phyloP scores from a whole-genome alignment of 2,888 invertebrate genomes.

The Thelaira solivaga region DNA sequence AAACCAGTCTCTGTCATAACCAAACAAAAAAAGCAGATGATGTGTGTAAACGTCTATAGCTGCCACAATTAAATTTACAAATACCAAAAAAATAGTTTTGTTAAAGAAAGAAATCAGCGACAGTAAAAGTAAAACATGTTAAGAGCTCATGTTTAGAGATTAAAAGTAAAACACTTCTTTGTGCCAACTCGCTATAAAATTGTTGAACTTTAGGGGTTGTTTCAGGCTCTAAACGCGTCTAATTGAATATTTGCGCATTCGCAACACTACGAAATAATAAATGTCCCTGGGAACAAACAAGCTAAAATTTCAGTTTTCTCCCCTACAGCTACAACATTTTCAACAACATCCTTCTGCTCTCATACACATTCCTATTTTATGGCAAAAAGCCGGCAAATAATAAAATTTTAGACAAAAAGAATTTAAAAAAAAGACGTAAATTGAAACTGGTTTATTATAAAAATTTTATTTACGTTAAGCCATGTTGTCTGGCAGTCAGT shows the following conservation, averaged over 20 bases:
- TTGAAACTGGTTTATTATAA: constrained; percentile 40
- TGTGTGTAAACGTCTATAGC: not conserved
- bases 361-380: too few species aligned
- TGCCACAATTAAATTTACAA: constrained; percentile 24
- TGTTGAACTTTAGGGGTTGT: not conserved
- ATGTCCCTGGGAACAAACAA: constrained; percentile 11
- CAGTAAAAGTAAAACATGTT: constrained; percentile 35
- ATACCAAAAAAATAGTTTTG: constrained; percentile 8
- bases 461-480: constrained; percentile 45
- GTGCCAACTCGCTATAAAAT: constrained; percentile 10
- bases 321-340: constrained; percentile 6
- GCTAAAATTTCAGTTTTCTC: constrained; percentile 7
- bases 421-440: constrained; percentile 25
- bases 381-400: constrained; percentile 1
- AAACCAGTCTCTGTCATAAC: constrained; percentile 13
- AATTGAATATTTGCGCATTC: constrained; percentile 28
- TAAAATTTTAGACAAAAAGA: not conserved
- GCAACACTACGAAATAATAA: constrained; percentile 4
- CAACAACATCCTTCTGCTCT: too few species aligned
- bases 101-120: constrained; percentile 22
- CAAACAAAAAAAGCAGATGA: constrained; percentile 29
- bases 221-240: constrained; percentile 4
- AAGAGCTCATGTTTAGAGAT: constrained; percentile 38
- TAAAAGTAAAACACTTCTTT: constrained; percentile 15
- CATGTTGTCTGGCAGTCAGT: constrained; percentile 28